phyloP scores from a whole-genome alignment of 2,797 vertebrate species.

The Trachurus trachurus region DNA sequence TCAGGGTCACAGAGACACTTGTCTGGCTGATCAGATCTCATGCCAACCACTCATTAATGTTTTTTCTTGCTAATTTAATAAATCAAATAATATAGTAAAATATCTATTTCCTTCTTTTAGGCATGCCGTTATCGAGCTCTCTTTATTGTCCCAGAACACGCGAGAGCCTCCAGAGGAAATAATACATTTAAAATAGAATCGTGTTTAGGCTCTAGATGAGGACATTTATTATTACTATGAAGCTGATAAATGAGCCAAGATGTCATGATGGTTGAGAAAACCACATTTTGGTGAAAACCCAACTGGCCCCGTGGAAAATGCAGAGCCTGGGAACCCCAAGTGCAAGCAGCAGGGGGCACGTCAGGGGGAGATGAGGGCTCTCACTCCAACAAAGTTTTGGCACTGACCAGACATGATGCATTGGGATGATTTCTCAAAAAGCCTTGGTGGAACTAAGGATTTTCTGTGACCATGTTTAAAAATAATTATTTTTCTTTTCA shows the following conservation, averaged over 20 bases:
- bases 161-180: slow-evolving; percentile 25
- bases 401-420: slow-evolving; percentile 36
- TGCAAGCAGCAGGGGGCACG: slow-evolving; percentile 52
- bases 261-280: slow-evolving; percentile 74
- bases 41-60: background rate
- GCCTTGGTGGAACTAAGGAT: background rate
- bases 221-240: slow-evolving; percentile 43
- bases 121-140: background rate
- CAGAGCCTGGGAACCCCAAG: slow-evolving; percentile 80
- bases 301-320: slow-evolving; percentile 68
- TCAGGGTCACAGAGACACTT: background rate
- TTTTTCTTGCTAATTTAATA: background rate
- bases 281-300: slow-evolving; percentile 73
- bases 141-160: background rate
- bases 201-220: slow-evolving; percentile 16
- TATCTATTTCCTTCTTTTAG: background rate
- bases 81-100: background rate
- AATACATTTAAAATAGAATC: slow-evolving; percentile 14
- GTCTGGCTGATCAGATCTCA: background rate
- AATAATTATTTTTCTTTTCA: background rate
- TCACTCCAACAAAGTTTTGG: slow-evolving; percentile 34
- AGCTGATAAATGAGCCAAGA: slow-evolving; percentile 60
- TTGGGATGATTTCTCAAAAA: slow-evolving; percentile 8
- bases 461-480: slow-evolving; percentile 18
- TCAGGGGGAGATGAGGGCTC: slow-evolving; percentile 39